phyloP scores from a whole-genome alignment of 2,113 vertebrate species.

The Myodes glareolus region DNA sequence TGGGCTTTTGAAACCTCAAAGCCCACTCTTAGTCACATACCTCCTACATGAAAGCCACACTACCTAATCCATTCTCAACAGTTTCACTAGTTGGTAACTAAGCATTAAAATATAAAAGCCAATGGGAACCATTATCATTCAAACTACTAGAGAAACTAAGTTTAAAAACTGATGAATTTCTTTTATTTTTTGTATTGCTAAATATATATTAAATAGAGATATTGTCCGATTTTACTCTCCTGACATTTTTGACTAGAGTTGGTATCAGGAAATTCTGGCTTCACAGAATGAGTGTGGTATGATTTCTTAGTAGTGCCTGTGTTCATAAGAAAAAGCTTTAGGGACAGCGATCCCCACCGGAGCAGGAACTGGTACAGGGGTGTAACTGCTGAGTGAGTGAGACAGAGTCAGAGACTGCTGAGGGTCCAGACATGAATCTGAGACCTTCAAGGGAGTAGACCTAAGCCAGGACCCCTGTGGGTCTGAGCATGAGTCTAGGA shows the following conservation, averaged over 20 bases:
- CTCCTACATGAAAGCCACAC: background rate
- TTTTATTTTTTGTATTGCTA: background rate
- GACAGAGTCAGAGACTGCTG: too few species aligned
- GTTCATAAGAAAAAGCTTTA: background rate
- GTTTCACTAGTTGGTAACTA: background rate
- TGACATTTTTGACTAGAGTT: background rate
- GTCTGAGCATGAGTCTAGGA: too few species aligned
- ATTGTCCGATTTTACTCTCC: background rate
- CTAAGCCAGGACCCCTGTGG: too few species aligned
- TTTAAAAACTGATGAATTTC: background rate
- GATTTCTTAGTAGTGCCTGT: background rate
- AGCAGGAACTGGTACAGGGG: too few species aligned
- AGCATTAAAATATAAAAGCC: background rate
- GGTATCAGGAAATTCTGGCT: background rate
- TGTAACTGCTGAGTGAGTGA: too few species aligned
- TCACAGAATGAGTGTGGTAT: background rate
- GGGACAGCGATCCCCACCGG: too few species aligned
- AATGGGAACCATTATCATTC: background rate
- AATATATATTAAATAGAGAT: background rate
- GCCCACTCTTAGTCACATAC: background rate
- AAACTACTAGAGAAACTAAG: background rate
- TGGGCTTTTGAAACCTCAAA: background rate
- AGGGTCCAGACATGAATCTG: too few species aligned
- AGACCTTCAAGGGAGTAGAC: too few species aligned
- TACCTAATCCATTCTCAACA: background rate